phyloP scores from a whole-genome alignment of 2,113 vertebrate genomes.

The Ictalurus furcatus region DNA sequence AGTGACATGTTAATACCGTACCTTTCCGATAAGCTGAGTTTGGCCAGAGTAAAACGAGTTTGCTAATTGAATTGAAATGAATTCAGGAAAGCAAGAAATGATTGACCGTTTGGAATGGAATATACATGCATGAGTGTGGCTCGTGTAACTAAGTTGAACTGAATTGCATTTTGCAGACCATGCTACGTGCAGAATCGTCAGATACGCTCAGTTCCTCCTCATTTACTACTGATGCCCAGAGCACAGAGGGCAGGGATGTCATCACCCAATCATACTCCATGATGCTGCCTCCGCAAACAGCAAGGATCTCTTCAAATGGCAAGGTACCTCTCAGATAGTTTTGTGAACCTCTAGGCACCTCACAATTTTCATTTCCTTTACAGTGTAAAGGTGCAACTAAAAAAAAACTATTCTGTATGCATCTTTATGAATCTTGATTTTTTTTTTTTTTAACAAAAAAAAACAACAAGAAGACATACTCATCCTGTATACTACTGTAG shows the following conservation, averaged over 20 bases:
- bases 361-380: not conserved
- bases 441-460: not conserved
- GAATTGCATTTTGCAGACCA: constrained; percentile 55
- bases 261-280: constrained; percentile 73
- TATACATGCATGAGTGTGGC: not conserved
- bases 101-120: not conserved
- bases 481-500: not conserved
- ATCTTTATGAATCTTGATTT: not conserved
- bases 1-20: not conserved
- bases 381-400: not conserved
- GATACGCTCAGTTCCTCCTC: constrained; percentile 63
- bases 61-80: constrained; percentile 27
- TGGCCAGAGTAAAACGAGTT: not conserved
- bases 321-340: constrained; percentile 63
- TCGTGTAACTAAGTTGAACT: not conserved
- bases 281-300: constrained; percentile 62
- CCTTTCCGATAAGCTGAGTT: constrained; percentile 25
- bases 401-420: not conserved
- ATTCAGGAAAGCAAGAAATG: not conserved
- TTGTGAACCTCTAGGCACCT: not conserved
- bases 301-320: constrained; percentile 54
- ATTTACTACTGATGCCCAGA: constrained; percentile 47
- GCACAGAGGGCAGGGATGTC: constrained; percentile 46
- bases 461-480: not conserved
- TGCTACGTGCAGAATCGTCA: constrained; percentile 69